Percentiles rank a stretch among this genome's conserved stretches.
These are phyloP conservation scores for Ephydatia muelleri DNA, from an alignment of 37 sponge, comb jelly and placozoan species.

Conservation along the genomic window DNA sequence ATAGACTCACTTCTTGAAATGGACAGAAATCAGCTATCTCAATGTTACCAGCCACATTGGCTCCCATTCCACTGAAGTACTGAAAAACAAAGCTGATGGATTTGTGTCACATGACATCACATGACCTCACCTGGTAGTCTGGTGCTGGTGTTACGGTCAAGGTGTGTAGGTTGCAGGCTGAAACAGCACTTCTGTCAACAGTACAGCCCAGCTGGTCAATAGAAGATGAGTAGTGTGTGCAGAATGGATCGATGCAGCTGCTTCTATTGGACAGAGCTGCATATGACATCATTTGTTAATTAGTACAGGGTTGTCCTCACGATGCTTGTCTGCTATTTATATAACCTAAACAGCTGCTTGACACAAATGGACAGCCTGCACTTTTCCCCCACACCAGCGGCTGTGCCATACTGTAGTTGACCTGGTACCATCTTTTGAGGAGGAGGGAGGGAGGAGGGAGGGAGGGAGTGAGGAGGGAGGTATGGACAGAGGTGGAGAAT, in stretches of 20 bases:
- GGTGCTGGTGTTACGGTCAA: too few relatives aligned
- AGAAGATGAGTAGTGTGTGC: too few relatives aligned
- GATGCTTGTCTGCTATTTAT: conserved; percentile 12
- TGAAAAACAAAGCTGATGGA: conserved; percentile 7
- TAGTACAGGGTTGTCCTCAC: neutral
- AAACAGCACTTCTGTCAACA: too few relatives aligned
- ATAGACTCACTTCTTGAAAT: conserved; percentile 38
- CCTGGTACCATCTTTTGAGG: conserved; percentile 67
- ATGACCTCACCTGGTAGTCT: too few relatives aligned
- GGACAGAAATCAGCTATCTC: conserved; percentile 73
- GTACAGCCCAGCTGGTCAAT: too few relatives aligned
- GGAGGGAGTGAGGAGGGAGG: too few relatives aligned
- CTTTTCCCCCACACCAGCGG: conserved; percentile 52
- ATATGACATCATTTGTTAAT: neutral
- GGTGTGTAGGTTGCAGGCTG: too few relatives aligned
- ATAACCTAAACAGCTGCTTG: conserved; percentile 46
- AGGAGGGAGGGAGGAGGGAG: too few relatives aligned
- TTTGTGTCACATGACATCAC: too few relatives aligned
- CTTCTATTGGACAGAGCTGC: neutral
- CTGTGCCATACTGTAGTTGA: conserved; percentile 59
- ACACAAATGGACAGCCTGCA: conserved; percentile 59
- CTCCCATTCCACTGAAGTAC: conserved; percentile 36
- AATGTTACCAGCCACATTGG: conserved; percentile 39
- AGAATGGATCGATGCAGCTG: too few relatives aligned
- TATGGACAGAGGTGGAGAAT: conserved; percentile 1